Evolutionary conservation across 1,140 invertebrate genomes (phyloP).

Genomic region (Chironomus tepperi): DNA sequence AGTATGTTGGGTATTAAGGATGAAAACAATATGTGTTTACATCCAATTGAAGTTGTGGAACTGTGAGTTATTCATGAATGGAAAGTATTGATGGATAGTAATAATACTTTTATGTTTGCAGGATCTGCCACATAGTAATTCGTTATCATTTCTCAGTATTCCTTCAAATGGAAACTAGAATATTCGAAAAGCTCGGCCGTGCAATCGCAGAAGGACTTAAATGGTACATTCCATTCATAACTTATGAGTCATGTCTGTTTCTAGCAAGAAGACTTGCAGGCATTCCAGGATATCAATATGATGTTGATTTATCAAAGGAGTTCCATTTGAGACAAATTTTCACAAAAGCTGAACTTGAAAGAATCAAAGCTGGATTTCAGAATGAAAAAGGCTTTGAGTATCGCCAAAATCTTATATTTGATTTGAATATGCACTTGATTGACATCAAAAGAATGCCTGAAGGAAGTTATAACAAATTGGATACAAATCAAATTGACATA

Average conservation of each 20-base stretch:
- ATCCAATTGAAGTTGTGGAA: neutral
- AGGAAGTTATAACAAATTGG: neutral
- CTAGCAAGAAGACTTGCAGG: neutral
- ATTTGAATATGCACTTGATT: neutral
- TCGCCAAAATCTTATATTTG: neutral
- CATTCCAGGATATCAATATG: constrained; percentile 24
- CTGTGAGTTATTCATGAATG: too few relatives aligned
- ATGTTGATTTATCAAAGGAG: neutral
- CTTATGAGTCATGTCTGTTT: constrained; percentile 7
- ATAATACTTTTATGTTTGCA: neutral
- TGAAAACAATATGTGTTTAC: constrained; percentile 17
- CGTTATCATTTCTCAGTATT: constrained; percentile 20
- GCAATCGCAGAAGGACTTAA: constrained; percentile 9
- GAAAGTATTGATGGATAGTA: too few relatives aligned
- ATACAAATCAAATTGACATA: neutral
- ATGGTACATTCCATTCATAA: neutral
- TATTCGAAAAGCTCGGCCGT: neutral
- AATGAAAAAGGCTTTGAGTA: too few relatives aligned
- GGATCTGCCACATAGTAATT: neutral
- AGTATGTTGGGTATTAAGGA: constrained; percentile 68
- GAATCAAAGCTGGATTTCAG: neutral
- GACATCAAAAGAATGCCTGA: neutral
- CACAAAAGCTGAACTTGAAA: neutral
- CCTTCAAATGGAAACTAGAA: constrained; percentile 7
- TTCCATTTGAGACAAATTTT: neutral